These are phyloP conservation scores for Zaprionus ornatus DNA, from an alignment of 1,140 invertebrate species.

Conservation along the genomic window DNA sequence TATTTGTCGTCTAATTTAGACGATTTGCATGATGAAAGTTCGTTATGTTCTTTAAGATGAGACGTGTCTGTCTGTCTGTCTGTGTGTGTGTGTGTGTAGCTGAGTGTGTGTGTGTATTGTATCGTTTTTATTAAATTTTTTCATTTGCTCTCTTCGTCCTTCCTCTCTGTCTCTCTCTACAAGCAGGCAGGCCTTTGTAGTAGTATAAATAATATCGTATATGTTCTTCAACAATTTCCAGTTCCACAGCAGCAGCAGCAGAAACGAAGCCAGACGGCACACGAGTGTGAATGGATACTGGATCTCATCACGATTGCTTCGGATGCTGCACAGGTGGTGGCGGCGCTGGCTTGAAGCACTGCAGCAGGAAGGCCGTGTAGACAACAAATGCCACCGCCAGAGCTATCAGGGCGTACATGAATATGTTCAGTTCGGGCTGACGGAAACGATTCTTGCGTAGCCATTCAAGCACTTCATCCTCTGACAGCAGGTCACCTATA, in stretches of 20 bases:
- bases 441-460: constrained; percentile 95
- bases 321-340: constrained; percentile 84
- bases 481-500: constrained; percentile 91
- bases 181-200: constrained; percentile 39
- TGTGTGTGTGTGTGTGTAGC: constrained; percentile 23
- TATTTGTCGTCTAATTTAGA: constrained; percentile 76
- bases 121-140: constrained; percentile 34
- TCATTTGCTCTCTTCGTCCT: constrained; percentile 40
- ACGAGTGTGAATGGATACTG: not conserved
- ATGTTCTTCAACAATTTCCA: constrained; percentile 35
- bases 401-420: constrained; percentile 96
- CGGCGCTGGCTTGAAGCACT: constrained; percentile 91
- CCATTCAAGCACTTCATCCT: constrained; percentile 96
- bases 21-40: constrained; percentile 66
- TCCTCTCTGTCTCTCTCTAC: constrained; percentile 22
- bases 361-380: constrained; percentile 95
- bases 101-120: constrained; percentile 29
- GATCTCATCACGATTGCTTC: constrained; percentile 75
- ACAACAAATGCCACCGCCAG: constrained; percentile 93
- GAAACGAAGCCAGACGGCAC: not conserved
- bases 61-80: constrained; percentile 28
- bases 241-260: constrained; percentile 22
- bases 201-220: constrained; percentile 37
- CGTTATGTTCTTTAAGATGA: constrained; percentile 32
- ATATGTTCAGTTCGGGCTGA: constrained; percentile 96